Conservation (phyloP, 1,140 invertebrate genomes). For the Sogatella furcifera region DNA sequence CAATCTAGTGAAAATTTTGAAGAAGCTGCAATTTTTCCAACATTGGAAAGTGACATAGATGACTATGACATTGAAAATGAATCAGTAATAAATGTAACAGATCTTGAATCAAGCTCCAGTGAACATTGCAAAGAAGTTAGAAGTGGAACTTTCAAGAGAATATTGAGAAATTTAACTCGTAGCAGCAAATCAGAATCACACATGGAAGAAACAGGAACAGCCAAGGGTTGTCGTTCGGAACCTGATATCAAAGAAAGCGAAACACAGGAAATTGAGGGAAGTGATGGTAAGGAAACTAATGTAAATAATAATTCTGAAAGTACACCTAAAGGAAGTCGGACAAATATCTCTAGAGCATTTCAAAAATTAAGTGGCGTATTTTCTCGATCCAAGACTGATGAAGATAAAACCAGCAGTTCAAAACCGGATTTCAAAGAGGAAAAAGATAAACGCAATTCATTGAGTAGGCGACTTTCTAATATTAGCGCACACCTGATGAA, state of each 20-base stretch:
- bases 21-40: too few species aligned
- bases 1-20: too few species aligned
- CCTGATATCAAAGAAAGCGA: background rate
- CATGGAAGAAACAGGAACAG: background rate
- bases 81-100: too few species aligned
- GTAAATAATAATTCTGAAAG: background rate
- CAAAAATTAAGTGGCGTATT: background rate
- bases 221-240: background rate
- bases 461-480: background rate
- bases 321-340: background rate
- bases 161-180: constrained; percentile 1
- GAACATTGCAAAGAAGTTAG: background rate
- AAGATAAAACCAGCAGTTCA: background rate
- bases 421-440: background rate
- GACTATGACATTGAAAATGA: too few species aligned
- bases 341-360: background rate
- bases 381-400: background rate
- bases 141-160: background rate
- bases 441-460: background rate
- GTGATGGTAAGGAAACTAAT: background rate
- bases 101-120: too few species aligned
- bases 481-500: background rate
- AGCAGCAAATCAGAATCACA: too few species aligned
- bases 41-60: too few species aligned
- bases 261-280: background rate